These are phyloP conservation scores for Xylocopa sonorina DNA, from an alignment of 1,140 invertebrate genomes.

Conservation along the genomic window DNA sequence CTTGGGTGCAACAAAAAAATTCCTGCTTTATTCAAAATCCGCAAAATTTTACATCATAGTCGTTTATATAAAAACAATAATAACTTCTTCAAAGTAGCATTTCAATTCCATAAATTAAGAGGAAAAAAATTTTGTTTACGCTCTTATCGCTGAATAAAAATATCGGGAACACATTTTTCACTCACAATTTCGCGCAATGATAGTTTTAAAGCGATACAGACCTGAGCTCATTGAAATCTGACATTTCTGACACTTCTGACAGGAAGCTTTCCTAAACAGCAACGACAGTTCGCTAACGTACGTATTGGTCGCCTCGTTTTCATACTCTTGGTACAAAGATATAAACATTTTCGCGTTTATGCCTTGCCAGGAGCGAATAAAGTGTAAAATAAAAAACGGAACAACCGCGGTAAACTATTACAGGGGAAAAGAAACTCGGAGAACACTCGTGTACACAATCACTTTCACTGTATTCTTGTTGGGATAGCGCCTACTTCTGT, in stretches of 20 bases:
- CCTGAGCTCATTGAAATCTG: constrained; percentile 55
- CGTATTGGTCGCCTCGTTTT: constrained; percentile 67
- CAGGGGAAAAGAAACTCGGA: neutral
- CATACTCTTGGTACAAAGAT: constrained; percentile 77
- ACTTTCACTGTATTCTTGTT: constrained; percentile 54
- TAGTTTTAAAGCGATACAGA: constrained; percentile 39
- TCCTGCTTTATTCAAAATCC: neutral
- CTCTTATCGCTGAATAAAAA: neutral
- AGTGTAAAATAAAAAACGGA: neutral
- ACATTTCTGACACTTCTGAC: constrained; percentile 34
- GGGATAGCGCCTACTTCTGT: constrained; percentile 55
- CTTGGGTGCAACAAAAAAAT: neutral
- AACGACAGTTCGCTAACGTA: constrained; percentile 76
- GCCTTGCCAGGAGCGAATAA: neutral
- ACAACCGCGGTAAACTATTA: too few species aligned
- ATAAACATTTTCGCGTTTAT: constrained; percentile 72
- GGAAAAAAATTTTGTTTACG: neutral
- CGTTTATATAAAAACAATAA: neutral
- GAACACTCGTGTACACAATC: constrained; percentile 18
- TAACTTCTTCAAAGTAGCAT: neutral
- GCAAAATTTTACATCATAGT: neutral
- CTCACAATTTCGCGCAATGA: too few species aligned
- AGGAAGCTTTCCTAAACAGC: constrained; percentile 69
- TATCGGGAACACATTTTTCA: neutral
- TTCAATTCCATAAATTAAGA: neutral